Evolutionary conservation across 2,888 invertebrate genomes (phyloP).

Genomic region (Brachynemurus nebulosus): DNA sequence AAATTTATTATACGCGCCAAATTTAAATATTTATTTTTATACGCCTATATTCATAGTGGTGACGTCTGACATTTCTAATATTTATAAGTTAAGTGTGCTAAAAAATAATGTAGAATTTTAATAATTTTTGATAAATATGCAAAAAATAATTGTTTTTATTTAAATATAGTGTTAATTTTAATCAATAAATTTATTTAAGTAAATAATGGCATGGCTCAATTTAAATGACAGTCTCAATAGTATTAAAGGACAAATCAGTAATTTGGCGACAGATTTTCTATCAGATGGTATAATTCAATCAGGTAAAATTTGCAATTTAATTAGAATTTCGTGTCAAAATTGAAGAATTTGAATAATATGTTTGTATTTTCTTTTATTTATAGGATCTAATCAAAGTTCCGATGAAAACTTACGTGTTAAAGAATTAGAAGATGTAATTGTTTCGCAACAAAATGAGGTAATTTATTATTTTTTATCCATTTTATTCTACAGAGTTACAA

Average conservation of each 20-base stretch:
- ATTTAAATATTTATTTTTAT: too few relatives aligned
- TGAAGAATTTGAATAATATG: background rate
- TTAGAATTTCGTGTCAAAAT: background rate
- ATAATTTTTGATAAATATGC: background rate
- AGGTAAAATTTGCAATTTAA: conserved; percentile 27
- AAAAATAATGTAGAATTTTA: conserved; percentile 1
- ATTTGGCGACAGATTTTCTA: conserved; percentile 78
- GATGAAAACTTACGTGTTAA: background rate
- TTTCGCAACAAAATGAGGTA: conserved; percentile 4
- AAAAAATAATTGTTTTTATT: background rate
- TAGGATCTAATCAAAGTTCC: background rate
- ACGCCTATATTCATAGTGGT: background rate
- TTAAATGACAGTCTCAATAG: conserved; percentile 49
- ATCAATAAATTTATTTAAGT: background rate
- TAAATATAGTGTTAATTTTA: background rate
- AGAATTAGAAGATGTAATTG: background rate
- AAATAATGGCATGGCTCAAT: conserved; percentile 54
- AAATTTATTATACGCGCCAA: too few relatives aligned
- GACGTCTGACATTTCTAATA: conserved; percentile 2
- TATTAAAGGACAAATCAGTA: conserved; percentile 78
- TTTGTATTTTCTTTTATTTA: background rate
- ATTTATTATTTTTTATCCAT: too few relatives aligned
- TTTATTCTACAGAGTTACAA: too few relatives aligned
- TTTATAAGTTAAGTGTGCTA: background rate
- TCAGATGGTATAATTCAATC: conserved; percentile 54